Evolutionary conservation across 2,113 vertebrate genomes (phyloP).

Genomic region (Takifugu flavidus): DNA sequence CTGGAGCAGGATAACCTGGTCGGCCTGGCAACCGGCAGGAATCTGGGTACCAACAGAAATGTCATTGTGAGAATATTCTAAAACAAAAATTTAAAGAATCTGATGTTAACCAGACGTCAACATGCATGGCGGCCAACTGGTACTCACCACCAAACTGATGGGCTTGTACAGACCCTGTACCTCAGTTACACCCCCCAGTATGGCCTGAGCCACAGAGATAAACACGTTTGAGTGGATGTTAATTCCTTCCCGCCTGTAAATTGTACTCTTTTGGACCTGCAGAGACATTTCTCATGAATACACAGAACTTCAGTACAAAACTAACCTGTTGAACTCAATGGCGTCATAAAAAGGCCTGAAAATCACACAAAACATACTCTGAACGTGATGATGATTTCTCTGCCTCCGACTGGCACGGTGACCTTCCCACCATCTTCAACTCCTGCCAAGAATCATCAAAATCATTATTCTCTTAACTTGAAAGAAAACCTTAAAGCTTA

Average conservation of each 20-base stretch:
- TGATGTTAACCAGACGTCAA: background rate
- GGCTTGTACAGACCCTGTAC: conserved; percentile 85
- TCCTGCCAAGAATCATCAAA: conserved; percentile 65
- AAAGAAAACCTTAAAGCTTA: background rate
- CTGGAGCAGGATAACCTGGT: conserved; percentile 86
- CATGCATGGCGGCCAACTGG: background rate
- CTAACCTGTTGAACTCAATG: background rate
- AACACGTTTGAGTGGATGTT: conserved; percentile 90
- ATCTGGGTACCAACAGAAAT: conserved; percentile 71
- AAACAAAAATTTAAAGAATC: background rate
- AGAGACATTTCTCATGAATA: background rate
- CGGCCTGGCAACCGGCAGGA: conserved; percentile 81
- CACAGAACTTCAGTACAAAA: background rate
- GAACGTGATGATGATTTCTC: conserved; percentile 91
- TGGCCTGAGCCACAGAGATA: conserved; percentile 89
- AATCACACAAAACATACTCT: conserved; percentile 75
- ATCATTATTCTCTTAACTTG: conserved; percentile 72
- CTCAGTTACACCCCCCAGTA: conserved; percentile 87
- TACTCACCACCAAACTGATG: conserved; percentile 83
- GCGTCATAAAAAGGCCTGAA: background rate
- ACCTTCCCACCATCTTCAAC: conserved; percentile 92
- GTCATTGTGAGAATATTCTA: background rate
- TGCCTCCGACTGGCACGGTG: conserved; percentile 85
- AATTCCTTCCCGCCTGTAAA: conserved; percentile 84
- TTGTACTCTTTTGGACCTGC: conserved; percentile 89